Conservation (phyloP, 2,888 invertebrate species). For the Gibbula magus region DNA sequence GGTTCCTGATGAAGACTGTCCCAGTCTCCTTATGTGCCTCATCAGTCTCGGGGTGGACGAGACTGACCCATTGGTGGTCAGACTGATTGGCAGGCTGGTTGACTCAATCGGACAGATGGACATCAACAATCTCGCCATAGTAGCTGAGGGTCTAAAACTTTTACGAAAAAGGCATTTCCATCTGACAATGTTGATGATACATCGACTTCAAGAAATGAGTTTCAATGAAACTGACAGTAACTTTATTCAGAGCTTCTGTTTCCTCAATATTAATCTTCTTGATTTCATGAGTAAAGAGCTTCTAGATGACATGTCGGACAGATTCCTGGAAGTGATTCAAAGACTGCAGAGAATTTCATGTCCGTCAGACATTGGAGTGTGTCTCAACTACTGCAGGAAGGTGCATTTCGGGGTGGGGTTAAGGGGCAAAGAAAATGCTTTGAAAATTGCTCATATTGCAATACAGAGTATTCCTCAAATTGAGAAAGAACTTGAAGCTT, state of each 20-base stretch:
- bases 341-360: not conserved
- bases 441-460: not conserved
- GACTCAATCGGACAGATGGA: slow-evolving; percentile 1
- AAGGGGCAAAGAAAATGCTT: not conserved
- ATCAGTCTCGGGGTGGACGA: slow-evolving; percentile 26
- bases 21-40: slow-evolving; percentile 19
- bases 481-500: not conserved
- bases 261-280: not conserved
- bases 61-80: not conserved
- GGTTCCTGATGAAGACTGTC: slow-evolving; percentile 30
- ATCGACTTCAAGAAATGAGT: not conserved
- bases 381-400: slow-evolving; percentile 7
- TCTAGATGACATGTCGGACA: slow-evolving; percentile 3
- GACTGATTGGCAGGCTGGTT: slow-evolving; percentile 14
- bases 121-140: slow-evolving; percentile 12
- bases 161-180: not conserved
- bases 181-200: slow-evolving; percentile 20
- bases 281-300: slow-evolving; percentile 24
- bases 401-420: not conserved
- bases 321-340: not conserved
- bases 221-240: not conserved
- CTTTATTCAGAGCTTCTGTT: slow-evolving; percentile 17
- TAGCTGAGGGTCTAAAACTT: slow-evolving; percentile 10
- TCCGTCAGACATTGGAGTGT: slow-evolving; percentile 4
- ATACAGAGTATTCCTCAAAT: not conserved